A percentile compares a stretch with the other conserved stretches of the same genome.
phyloP scores from a whole-genome alignment of 2,113 vertebrate species.

The Tupaia tana region DNA sequence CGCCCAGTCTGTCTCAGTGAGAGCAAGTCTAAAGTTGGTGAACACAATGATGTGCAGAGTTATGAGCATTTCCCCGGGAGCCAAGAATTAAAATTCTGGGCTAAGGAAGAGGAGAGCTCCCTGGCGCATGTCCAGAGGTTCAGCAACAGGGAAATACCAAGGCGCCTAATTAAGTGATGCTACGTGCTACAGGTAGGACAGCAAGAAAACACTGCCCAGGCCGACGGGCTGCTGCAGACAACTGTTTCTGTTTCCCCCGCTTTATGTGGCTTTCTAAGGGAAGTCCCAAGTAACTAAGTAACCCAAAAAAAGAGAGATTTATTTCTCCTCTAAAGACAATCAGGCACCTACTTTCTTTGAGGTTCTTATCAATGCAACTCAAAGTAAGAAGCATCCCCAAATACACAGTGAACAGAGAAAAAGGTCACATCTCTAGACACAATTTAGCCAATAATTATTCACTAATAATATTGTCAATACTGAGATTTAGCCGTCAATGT shows the following conservation, averaged over 20 bases:
- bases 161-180: constrained; percentile 7
- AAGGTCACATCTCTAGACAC: constrained; percentile 2
- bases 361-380: constrained; percentile 33
- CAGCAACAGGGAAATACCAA: constrained; percentile 50
- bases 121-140: constrained; percentile 45
- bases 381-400: constrained; percentile 47
- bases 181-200: constrained; percentile 19
- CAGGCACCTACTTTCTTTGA: constrained; percentile 18
- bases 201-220: background rate
- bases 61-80: background rate
- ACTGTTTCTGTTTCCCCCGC: background rate
- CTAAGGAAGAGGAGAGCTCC: constrained; percentile 14
- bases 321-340: constrained; percentile 48
- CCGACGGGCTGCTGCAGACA: background rate
- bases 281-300: constrained; percentile 6
- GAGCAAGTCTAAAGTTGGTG: background rate
- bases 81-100: constrained; percentile 45
- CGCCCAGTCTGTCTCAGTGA: background rate
- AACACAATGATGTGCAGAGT: background rate
- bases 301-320: background rate
- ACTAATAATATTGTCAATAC: background rate
- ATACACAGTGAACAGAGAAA: constrained; percentile 17
- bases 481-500: constrained; percentile 14
- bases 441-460: background rate
- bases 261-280: background rate